Base-by-base conservation (phyloP, 1,140 invertebrate genomes). In the Lasioglossum albipes region DNA sequence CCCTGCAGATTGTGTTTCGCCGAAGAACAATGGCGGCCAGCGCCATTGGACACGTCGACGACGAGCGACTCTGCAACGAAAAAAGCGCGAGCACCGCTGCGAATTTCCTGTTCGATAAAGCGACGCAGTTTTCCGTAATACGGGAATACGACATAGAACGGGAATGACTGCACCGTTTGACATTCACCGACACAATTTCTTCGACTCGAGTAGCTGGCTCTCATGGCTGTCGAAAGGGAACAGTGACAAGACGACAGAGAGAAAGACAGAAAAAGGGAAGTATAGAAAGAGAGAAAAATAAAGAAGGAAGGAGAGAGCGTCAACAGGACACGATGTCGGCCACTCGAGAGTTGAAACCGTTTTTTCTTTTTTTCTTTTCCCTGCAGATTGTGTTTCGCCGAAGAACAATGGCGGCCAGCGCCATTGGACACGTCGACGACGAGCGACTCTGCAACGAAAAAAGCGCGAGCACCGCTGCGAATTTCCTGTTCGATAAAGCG, bases 281-380 rank as follows among this genome's bases (percentile, higher is more conserved):
- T 36, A 5, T 36, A 36, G 36, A 36, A 36, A 36, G 36, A 36
- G 36, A 36, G 36, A 36, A 36, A 36, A 36, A 36, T 36, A 3
- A 5, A 59, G 54, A 59, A 62, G 61, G 45, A 12, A 10, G 10
- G 45, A 49, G 45, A 49, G 10, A 12, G 10, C 45, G 18, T 7
- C 74, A 36, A 75, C 27, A 45, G 18, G 31, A 64, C 75, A 69
- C 67, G 59, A 83, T 87, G 81, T 84, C 82, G 86, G 79, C 67
- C 67, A 89, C 88, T 92, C 87, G 87, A 92, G 89, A 89, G 84
- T 92, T 88, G 90, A 91, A 92, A 91, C 89, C 90, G 91, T 91
- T 90, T 88, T 84, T 86, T 84, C 86, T 81, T 83, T 84, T 84
- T 16, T 27, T 27, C 22, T 12, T 7, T 59, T 59, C 45, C 45